Evolutionary conservation across 2,888 invertebrate species (phyloP).

Genomic region (Hirtodrosophila histrioides): DNA sequence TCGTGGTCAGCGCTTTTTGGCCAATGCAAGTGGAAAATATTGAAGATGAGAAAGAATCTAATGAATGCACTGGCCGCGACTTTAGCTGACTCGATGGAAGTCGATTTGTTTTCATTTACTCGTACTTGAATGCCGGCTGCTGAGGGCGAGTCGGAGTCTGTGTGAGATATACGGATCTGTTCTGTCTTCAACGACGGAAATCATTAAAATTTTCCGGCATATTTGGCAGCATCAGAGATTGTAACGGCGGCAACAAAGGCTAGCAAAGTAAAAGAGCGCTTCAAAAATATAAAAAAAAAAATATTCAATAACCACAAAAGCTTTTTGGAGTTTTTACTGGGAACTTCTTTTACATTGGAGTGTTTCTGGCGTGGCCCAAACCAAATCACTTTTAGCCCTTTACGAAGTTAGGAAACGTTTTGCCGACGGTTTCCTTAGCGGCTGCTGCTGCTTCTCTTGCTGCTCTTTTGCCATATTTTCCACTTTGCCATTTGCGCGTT

Average conservation of each 20-base stretch:
- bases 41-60: conserved; percentile 28
- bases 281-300: conserved; percentile 3
- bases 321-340: conserved; percentile 46
- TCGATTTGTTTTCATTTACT: conserved; percentile 67
- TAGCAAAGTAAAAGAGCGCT: conserved; percentile 33
- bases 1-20: conserved; percentile 26
- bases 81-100: conserved; percentile 58
- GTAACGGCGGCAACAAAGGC: conserved; percentile 27
- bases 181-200: conserved; percentile 54
- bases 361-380: conserved; percentile 30
- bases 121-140: conserved; percentile 23
- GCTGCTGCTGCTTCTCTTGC: conserved; percentile 16
- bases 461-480: conserved; percentile 63
- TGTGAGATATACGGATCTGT: conserved; percentile 13
- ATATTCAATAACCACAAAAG: conserved; percentile 69
- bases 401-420: conserved; percentile 57
- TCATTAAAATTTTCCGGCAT: conserved; percentile 76
- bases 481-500: conserved; percentile 55
- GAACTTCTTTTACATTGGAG: conserved; percentile 45
- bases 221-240: conserved; percentile 61
- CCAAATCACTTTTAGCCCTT: conserved; percentile 62
- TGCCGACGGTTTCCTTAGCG: conserved; percentile 22
- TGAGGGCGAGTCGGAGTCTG: conserved; percentile 1
- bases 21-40: conserved; percentile 34
- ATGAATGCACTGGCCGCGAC: conserved; percentile 54